Evolutionary conservation across 2,113 vertebrate species (phyloP).

Genomic region (Lethenteron camtschaticum): DNA sequence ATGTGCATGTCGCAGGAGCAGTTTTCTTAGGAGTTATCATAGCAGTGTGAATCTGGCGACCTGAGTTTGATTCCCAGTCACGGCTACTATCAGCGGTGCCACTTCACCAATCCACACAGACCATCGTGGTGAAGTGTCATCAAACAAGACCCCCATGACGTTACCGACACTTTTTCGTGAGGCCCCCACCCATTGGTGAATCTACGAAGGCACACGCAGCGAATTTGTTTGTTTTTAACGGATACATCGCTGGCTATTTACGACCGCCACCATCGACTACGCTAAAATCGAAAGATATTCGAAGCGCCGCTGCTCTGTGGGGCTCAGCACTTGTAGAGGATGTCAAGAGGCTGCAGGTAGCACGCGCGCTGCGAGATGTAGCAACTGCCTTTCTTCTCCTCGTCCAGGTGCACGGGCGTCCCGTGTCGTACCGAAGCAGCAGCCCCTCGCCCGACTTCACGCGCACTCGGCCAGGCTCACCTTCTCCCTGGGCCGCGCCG

Average conservation of each 20-base stretch:
- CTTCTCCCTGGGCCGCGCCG: conserved; percentile 14
- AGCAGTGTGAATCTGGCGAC: too few species aligned
- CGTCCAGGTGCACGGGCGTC: conserved; percentile 25
- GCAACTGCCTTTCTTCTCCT: conserved; percentile 26
- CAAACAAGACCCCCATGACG: too few species aligned
- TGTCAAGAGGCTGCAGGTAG: conserved; percentile 34
- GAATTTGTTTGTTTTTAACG: conserved; percentile 6
- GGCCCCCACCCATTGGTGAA: too few species aligned
- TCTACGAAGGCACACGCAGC: neutral
- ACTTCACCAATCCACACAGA: too few species aligned
- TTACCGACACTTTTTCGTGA: too few species aligned
- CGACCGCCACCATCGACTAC: neutral
- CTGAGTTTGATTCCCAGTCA: too few species aligned
- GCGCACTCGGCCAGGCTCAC: conserved; percentile 22
- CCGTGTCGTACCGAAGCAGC: conserved; percentile 38
- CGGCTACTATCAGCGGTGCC: too few species aligned
- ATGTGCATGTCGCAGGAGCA: too few species aligned
- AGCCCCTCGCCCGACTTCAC: conserved; percentile 49
- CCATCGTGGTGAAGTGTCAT: too few species aligned
- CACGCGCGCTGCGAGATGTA: conserved; percentile 63
- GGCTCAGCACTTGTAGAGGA: conserved; percentile 34
- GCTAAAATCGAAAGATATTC: neutral
- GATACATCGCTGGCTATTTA: neutral
- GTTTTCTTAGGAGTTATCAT: too few species aligned
- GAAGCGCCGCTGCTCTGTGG: conserved; percentile 7